Conservation (phyloP, 2,888 invertebrate genomes). For the Chirona hameri region DNA sequence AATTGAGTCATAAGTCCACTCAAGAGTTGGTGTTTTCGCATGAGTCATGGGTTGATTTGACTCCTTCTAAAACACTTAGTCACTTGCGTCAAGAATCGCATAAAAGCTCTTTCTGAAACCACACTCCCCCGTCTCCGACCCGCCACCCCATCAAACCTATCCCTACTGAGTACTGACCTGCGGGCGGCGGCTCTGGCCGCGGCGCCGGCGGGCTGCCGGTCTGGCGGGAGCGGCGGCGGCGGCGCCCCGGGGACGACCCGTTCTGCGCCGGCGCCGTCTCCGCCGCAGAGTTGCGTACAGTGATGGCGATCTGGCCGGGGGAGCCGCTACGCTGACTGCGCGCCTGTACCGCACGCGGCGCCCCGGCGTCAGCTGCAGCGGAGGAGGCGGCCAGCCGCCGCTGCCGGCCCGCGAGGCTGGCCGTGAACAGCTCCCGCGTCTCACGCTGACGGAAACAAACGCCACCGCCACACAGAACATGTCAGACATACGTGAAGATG, state of each 20-base stretch:
- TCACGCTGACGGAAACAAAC: too few species aligned
- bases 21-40: too few species aligned
- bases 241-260: background rate
- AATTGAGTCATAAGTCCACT: too few species aligned
- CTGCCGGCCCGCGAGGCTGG: background rate
- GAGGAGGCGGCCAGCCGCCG: background rate
- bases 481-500: too few species aligned
- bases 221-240: background rate
- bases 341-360: background rate
- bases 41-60: too few species aligned
- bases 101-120: too few species aligned
- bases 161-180: too few species aligned
- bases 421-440: background rate
- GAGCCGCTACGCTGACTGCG: background rate
- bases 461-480: too few species aligned
- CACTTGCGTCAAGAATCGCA: too few species aligned
- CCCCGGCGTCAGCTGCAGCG: background rate
- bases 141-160: too few species aligned
- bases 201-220: background rate
- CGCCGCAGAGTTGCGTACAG: background rate
- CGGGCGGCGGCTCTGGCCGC: background rate
- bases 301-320: background rate
- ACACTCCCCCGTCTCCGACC: too few species aligned
- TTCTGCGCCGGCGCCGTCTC: background rate
- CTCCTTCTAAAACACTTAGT: too few species aligned